Conservation (phyloP, 2,888 invertebrate genomes). For the Drosophila percnosoma region DNA sequence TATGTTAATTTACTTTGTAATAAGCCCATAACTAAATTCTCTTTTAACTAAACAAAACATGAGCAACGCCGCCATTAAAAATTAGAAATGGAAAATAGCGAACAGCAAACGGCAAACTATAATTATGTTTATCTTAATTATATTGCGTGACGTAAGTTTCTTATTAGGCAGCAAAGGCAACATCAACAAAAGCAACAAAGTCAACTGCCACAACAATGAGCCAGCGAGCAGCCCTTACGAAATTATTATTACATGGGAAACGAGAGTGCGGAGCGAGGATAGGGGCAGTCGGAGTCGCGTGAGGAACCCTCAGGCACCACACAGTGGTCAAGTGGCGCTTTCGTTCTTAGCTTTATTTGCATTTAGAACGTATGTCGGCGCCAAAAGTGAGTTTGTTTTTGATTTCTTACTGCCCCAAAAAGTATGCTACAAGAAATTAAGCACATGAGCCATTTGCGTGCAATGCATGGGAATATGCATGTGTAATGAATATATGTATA, state of each 20-base stretch:
- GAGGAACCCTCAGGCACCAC: slow-evolving; percentile 65
- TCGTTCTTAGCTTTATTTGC: slow-evolving; percentile 65
- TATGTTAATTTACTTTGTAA: slow-evolving; percentile 10
- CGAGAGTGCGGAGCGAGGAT: background rate
- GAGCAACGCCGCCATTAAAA: slow-evolving; percentile 51
- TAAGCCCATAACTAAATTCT: slow-evolving; percentile 1
- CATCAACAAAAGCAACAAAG: slow-evolving; percentile 61
- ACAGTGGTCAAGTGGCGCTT: slow-evolving; percentile 71
- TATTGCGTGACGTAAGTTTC: slow-evolving; percentile 78
- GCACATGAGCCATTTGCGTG: slow-evolving; percentile 70
- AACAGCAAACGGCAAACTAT: slow-evolving; percentile 65
- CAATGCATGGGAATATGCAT: slow-evolving; percentile 54
- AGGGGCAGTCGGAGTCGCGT: slow-evolving; percentile 58
- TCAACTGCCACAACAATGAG: slow-evolving; percentile 63
- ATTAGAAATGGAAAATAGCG: slow-evolving; percentile 47
- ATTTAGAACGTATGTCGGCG: slow-evolving; percentile 64
- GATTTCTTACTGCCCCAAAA: slow-evolving; percentile 60
- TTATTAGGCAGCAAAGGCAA: slow-evolving; percentile 68
- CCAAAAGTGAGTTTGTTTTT: slow-evolving; percentile 44
- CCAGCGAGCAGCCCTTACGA: slow-evolving; percentile 51
- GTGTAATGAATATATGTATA: background rate
- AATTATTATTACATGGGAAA: slow-evolving; percentile 65
- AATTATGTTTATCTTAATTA: slow-evolving; percentile 81
- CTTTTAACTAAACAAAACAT: slow-evolving; percentile 42
- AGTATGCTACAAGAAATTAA: slow-evolving; percentile 71